Conservation (phyloP, 1,140 invertebrate genomes). For the Solenopsis invicta region DNA sequence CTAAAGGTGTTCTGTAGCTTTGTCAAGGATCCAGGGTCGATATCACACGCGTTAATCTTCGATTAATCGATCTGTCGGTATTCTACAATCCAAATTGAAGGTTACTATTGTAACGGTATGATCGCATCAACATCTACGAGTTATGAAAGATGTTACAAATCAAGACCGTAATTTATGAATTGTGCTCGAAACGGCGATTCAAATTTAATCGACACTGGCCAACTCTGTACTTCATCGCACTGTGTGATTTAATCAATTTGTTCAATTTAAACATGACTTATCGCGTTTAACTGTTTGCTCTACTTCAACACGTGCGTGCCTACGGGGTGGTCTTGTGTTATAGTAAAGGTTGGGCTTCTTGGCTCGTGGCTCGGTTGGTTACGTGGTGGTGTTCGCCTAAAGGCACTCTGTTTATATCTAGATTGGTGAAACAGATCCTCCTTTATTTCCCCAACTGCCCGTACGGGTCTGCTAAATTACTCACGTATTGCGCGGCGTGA, state of each 20-base stretch:
- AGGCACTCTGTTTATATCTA: constrained; percentile 66
- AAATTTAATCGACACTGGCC: constrained; percentile 24
- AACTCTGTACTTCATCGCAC: constrained; percentile 13
- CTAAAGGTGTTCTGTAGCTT: constrained; percentile 1
- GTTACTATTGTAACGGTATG: neutral
- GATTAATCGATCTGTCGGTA: neutral
- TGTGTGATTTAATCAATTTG: constrained; percentile 17
- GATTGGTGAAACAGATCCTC: constrained; percentile 62
- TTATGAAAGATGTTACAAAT: neutral
- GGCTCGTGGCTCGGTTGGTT: constrained; percentile 70
- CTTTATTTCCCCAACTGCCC: constrained; percentile 88
- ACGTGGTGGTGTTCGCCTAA: constrained; percentile 71
- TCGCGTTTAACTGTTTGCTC: constrained; percentile 22
- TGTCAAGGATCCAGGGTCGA: neutral
- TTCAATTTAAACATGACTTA: constrained; percentile 24
- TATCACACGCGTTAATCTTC: neutral
- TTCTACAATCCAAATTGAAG: constrained; percentile 10
- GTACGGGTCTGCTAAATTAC: constrained; percentile 88
- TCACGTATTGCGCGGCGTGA: constrained; percentile 89
- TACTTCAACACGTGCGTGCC: constrained; percentile 61
- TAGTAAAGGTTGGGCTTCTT: constrained; percentile 68
- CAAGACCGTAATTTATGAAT: neutral
- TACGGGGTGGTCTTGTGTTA: constrained; percentile 64
- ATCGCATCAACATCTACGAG: constrained; percentile 2
- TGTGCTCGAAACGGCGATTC: neutral